Base-by-base conservation (phyloP, 2,888 invertebrate species). In the Machimus rusticus region DNA sequence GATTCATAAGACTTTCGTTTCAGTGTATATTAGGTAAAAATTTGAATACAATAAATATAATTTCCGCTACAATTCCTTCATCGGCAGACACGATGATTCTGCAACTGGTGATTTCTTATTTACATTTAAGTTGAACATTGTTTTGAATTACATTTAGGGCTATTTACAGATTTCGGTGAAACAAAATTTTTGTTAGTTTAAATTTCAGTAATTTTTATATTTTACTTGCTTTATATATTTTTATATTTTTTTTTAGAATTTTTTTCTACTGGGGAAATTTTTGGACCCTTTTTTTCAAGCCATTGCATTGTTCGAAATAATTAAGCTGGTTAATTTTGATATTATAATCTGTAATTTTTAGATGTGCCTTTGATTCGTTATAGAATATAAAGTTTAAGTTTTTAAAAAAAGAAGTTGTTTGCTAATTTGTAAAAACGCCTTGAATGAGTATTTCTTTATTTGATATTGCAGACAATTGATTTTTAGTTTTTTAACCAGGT, bases 1-100 rank as follows among this genome's bases (percentile, higher is more conserved):
- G 90, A 91, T 91, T 92, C 92, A 92, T 92, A 92, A 92, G 92
- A 92, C 92, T 91, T 92, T 92, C 92, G 92, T 92, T 92, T 91
- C 92, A 91, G 89, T 82, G 82, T 84, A 84, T 84, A 84, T 84
- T 23, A 84, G 82, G 66, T 84, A 84, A 66, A 66, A 84, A 66
- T 84, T 84, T 84, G 28, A 79, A 79, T 79, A 79, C 31, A 79
- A 79, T 79, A 79, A 79, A 79, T 79, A 79, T 46, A 66, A 66
- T 79, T 76, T 31, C 31, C 28, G 31, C 79, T 46, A 79, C 79
- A 79, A 51, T 79, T 79, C 51, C 51, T 23, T 78, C 76, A 76
- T 37, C 78, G 51, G 51, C 46, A 79, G 43, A 2, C 51, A 2
- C 51, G 51, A 79, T 23, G 79, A 51, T 23, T 31, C 51, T 79